phyloP scores from a whole-genome alignment of 2,888 invertebrate genomes.

The Harmothoe impar region DNA sequence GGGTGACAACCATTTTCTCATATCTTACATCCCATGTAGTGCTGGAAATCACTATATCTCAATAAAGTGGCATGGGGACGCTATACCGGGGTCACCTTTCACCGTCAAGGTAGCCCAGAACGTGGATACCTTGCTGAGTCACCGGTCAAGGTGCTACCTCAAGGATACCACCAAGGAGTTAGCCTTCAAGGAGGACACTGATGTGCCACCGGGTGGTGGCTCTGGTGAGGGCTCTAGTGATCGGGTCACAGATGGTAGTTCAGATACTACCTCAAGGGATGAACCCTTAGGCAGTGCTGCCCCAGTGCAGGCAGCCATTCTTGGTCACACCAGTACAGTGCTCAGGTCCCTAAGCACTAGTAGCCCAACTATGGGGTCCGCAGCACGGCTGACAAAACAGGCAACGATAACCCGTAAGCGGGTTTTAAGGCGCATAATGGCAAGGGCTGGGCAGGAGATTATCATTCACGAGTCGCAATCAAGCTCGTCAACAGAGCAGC shows the following conservation, averaged over 20 bases:
- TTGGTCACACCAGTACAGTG: slow-evolving; percentile 59
- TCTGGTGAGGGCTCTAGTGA: not conserved
- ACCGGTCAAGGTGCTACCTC: not conserved
- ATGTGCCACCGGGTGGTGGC: not conserved
- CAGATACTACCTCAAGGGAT: not conserved
- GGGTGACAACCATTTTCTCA: slow-evolving; percentile 76
- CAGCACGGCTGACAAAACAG: slow-evolving; percentile 67
- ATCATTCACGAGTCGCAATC: slow-evolving; percentile 64
- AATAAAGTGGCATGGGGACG: slow-evolving; percentile 75
- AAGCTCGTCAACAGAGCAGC: not conserved
- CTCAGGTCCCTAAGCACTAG: slow-evolving; percentile 46
- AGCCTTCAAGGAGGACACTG: slow-evolving; percentile 15
- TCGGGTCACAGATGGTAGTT: not conserved
- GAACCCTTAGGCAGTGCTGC: too few species aligned
- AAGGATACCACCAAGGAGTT: slow-evolving; percentile 36
- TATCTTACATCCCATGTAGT: slow-evolving; percentile 77
- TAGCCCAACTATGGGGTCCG: not conserved
- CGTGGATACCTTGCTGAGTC: slow-evolving; percentile 62
- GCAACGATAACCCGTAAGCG: slow-evolving; percentile 76
- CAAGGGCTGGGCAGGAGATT: slow-evolving; percentile 77
- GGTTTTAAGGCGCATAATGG: slow-evolving; percentile 76
- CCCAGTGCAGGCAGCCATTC: slow-evolving; percentile 51
- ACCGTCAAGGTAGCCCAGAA: slow-evolving; percentile 73
- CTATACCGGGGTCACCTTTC: slow-evolving; percentile 78
- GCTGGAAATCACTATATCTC: slow-evolving; percentile 76